Percentiles rank a stretch among this genome's conserved stretches.
phyloP scores from a whole-genome alignment of 2,797 vertebrate species.

The Spinibarbus caldwelli region DNA sequence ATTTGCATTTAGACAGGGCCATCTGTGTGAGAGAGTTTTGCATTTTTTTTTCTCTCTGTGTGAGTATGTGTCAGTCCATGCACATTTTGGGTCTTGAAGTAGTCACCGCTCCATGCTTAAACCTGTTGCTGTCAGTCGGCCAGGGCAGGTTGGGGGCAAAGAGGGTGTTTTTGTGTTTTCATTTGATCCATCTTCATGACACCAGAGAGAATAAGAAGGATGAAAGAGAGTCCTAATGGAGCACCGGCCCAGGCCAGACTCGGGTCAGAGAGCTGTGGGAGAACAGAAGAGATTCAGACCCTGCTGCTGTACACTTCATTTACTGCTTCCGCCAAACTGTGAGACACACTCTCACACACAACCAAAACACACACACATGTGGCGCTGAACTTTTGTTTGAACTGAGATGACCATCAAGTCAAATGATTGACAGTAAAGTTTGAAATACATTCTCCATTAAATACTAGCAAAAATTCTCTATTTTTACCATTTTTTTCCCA shows the following conservation, averaged over 20 bases:
- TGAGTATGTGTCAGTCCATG: conserved; percentile 42
- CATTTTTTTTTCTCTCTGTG: conserved; percentile 65
- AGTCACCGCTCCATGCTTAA: conserved; percentile 49
- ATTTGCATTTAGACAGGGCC: conserved; percentile 78
- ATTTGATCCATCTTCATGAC: conserved; percentile 80
- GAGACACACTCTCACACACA: conserved; percentile 22
- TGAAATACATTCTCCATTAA: neutral
- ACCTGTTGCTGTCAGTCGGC: conserved; percentile 66
- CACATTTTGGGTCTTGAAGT: conserved; percentile 40
- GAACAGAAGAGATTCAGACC: conserved; percentile 60
- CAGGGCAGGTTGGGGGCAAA: conserved; percentile 50
- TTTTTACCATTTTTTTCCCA: neutral
- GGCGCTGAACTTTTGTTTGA: conserved; percentile 9
- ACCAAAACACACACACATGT: conserved; percentile 24
- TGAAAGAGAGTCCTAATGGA: conserved; percentile 50
- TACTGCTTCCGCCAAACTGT: conserved; percentile 39
- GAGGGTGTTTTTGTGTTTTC: conserved; percentile 68
- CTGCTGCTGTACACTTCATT: conserved; percentile 68
- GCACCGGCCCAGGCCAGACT: conserved; percentile 59
- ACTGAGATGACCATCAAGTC: neutral
- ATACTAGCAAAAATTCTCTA: neutral
- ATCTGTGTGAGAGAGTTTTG: conserved; percentile 77
- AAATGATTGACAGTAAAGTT: conserved; percentile 1
- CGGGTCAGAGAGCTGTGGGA: conserved; percentile 69
- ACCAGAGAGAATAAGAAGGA: conserved; percentile 70